Base-by-base conservation (phyloP, 64 coral and sea anemone genomes). In the Trachythela sp. region DNA sequence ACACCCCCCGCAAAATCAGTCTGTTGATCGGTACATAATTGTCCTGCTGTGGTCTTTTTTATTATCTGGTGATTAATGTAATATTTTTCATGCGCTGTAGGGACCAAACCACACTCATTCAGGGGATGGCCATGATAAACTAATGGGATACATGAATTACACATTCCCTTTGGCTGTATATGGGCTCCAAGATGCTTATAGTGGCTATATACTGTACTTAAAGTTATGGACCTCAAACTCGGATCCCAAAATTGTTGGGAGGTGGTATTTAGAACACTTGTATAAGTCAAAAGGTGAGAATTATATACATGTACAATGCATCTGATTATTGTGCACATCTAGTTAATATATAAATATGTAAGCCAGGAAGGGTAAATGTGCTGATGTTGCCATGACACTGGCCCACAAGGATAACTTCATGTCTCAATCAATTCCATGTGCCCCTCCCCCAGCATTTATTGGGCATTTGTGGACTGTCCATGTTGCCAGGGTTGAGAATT, bases 101-200 rank as follows among this genome's bases (percentile, higher is more conserved):
- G 75, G 75, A 17, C 75, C 13, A 80, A 80, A 80, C 37, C 75
- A 80, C 37, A 80, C 75, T 5, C 37, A 80, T 27, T 64, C 56
- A 18, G 75, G 75, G 11, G 75, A 80, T 80, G 75, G 75, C 8
- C 75, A 80, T 80, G 75, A 80, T 80, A 80, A 80, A 39, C 20
- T 80, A 64, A 20, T 64, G 56, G 30, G 33, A 80, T 80, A 37
- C 15, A 80, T 80, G 75, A 80, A 80, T 80, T 34, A 15, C 32
- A 80, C 75, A 3, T 80, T 80, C 75, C 37, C 75, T 34, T 39
- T 80, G 32, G 75, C 75, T 38, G 75, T 80, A 17, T 80, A 80
- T 80, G 75, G 75, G 8, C 37, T 80, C 13, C 75, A 80, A 80
- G 75, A 80, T 80, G 75, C 75, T 2, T 80, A 80, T 39, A 80